Conservation (phyloP, 2,888 invertebrate species). For the Phengaris arion region DNA sequence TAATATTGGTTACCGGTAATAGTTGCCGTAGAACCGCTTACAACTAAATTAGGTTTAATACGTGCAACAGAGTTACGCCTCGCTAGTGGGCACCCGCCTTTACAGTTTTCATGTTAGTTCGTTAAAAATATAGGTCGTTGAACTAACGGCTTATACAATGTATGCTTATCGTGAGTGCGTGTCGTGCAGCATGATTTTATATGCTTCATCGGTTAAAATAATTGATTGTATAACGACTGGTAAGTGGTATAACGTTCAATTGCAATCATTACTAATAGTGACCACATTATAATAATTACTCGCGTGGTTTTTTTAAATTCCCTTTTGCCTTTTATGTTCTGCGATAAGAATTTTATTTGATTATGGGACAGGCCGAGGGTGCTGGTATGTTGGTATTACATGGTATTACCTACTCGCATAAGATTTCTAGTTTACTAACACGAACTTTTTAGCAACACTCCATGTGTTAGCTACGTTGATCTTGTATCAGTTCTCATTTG, state of each 20-base stretch:
- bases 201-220: slow-evolving; percentile 41
- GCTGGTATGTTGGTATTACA: not conserved
- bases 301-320: slow-evolving; percentile 26
- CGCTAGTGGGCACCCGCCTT: not conserved
- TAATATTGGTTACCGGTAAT: not conserved
- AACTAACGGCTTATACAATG: slow-evolving; percentile 63
- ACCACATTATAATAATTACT: slow-evolving; percentile 31
- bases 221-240: slow-evolving; percentile 34
- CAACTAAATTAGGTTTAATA: not conserved
- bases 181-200: slow-evolving; percentile 43
- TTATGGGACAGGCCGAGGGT: not conserved
- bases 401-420: not conserved
- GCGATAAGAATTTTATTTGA: not conserved
- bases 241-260: slow-evolving; percentile 33
- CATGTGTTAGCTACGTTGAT: not conserved
- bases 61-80: not conserved
- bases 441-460: not conserved
- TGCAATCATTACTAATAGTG: slow-evolving; percentile 35
- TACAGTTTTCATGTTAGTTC: slow-evolving; percentile 21
- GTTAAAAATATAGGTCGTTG: slow-evolving; percentile 62
- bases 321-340: slow-evolving; percentile 2
- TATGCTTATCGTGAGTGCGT: slow-evolving; percentile 48
- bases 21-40: not conserved
- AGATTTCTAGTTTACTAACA: not conserved
- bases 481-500: not conserved